Conservation (phyloP, 2,113 vertebrate genomes). For the Perca schrenkii region DNA sequence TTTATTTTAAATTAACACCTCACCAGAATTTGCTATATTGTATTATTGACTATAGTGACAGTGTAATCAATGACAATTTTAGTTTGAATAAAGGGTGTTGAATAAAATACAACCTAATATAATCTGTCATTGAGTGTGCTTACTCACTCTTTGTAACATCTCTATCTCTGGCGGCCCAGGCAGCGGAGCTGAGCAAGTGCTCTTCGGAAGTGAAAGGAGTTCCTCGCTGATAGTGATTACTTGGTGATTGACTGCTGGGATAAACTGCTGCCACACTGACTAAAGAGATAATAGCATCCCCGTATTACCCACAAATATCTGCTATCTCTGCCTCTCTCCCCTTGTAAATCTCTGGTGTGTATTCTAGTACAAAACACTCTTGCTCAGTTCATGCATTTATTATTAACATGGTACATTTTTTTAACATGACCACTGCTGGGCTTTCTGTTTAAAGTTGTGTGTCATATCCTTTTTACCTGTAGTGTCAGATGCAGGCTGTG, state of each 20-base stretch:
- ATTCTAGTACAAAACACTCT: slow-evolving; percentile 4
- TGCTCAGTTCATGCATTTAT: not conserved
- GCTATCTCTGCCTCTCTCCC: slow-evolving; percentile 23
- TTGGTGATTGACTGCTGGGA: slow-evolving; percentile 63
- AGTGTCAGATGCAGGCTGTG: not conserved
- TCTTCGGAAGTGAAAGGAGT: slow-evolving; percentile 47
- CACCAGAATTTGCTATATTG: not conserved
- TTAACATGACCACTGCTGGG: not conserved
- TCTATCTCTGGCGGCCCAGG: slow-evolving; percentile 36
- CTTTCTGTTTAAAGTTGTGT: not conserved
- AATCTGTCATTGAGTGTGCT: not conserved
- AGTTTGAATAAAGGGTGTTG: not conserved
- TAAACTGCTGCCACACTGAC: slow-evolving; percentile 54
- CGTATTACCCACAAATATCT: slow-evolving; percentile 48
- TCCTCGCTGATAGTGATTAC: slow-evolving; percentile 51
- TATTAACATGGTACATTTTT: not conserved
- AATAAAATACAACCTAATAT: not conserved
- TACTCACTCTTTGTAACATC: slow-evolving; percentile 1
- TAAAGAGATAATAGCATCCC: slow-evolving; percentile 58
- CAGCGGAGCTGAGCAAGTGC: slow-evolving; percentile 35
- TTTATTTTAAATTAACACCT: not conserved
- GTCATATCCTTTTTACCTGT: no score
- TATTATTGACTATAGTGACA: not conserved
- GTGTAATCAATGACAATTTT: not conserved
- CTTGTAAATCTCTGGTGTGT: slow-evolving; percentile 32